phyloP scores from a whole-genome alignment of 2,113 vertebrate genomes.

The Ameiurus melas region DNA sequence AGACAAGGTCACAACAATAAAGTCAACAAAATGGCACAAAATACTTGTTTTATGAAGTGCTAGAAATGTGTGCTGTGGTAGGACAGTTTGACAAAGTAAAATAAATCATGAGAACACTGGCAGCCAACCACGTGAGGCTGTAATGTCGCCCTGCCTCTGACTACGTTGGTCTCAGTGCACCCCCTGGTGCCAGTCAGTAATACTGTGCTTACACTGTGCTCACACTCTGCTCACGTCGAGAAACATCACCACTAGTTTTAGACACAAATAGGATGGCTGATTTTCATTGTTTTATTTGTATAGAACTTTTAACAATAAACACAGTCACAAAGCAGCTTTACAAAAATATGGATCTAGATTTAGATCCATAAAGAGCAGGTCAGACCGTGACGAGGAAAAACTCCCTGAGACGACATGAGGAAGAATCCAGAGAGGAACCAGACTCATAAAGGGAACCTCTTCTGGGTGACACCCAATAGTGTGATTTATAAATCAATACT shows the following conservation, averaged over 20 bases:
- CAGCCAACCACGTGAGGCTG: background rate
- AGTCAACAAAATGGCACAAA: background rate
- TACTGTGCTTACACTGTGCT: background rate
- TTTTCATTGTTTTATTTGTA: background rate
- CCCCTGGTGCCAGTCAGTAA: background rate
- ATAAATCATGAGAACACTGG: background rate
- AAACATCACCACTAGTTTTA: background rate
- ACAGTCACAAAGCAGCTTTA: background rate
- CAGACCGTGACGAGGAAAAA: background rate
- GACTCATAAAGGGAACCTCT: background rate
- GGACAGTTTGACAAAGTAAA: background rate
- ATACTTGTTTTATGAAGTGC: background rate
- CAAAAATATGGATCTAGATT: background rate
- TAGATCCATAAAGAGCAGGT: background rate
- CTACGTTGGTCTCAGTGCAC: background rate
- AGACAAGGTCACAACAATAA: background rate
- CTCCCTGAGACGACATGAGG: background rate
- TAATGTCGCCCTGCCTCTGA: background rate
- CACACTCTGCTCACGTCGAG: background rate
- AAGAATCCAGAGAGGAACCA: background rate
- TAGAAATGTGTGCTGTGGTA: background rate
- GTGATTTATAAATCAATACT: background rate
- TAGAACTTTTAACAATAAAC: background rate
- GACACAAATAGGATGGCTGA: background rate
- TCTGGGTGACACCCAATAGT: background rate